A percentile compares a stretch with the other conserved stretches of the same genome.
These are phyloP conservation scores for Callyntrura guangdongensis DNA, from an alignment of 2,888 invertebrate species.

Conservation along the genomic window DNA sequence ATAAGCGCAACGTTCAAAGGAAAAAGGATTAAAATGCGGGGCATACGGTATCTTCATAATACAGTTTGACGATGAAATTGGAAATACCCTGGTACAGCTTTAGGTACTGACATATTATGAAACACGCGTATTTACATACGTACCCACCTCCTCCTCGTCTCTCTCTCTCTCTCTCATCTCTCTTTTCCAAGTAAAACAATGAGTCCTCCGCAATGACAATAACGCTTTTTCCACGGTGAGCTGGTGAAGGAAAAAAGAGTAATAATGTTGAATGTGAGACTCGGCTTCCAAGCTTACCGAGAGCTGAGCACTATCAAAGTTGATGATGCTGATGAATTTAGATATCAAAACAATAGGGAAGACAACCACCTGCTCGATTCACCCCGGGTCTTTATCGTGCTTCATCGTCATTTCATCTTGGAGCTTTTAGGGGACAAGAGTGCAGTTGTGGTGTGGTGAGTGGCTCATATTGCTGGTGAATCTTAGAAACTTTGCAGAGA, in stretches of 20 bases:
- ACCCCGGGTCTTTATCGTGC: conserved; percentile 60
- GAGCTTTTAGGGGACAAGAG: conserved; percentile 47
- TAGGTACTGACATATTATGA: too few relatives aligned
- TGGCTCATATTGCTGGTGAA: neutral
- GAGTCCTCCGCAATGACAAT: neutral
- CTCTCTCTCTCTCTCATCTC: too few relatives aligned
- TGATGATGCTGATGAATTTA: conserved; percentile 9
- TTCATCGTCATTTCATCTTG: conserved; percentile 44
- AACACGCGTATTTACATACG: too few relatives aligned
- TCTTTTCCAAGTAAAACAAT: conserved; percentile 3
- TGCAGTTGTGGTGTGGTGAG: neutral
- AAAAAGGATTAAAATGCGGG: neutral
- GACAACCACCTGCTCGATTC: conserved; percentile 73
- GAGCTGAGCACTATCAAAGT: neutral
- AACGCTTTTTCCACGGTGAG: neutral
- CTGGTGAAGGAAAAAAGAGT: neutral
- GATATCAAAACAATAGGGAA: neutral
- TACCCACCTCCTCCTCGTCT: neutral
- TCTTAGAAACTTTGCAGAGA: neutral
- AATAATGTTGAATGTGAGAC: neutral
- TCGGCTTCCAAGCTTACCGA: too few relatives aligned
- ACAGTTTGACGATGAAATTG: neutral
- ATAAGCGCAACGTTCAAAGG: neutral
- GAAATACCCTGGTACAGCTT: too few relatives aligned
- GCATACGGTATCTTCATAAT: neutral